A percentile compares a stretch with the other conserved stretches of the same genome.
Conservation (phyloP, 2,113 vertebrate species). For the Elephas maximus region DNA sequence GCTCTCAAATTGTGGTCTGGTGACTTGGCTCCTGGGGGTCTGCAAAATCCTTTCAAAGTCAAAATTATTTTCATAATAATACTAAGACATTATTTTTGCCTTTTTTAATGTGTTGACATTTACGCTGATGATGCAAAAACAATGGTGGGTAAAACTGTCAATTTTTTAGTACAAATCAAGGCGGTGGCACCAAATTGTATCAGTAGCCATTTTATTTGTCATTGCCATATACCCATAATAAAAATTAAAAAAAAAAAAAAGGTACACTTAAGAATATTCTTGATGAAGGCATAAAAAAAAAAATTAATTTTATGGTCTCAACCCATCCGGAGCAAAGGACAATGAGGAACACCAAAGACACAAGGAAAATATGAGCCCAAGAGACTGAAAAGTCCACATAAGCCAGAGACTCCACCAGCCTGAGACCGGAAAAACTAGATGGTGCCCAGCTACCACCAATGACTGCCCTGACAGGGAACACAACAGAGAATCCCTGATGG, state of each 20-base stretch:
- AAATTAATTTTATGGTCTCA: neutral
- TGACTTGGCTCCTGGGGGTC: conserved; percentile 21
- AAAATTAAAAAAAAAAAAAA: no score
- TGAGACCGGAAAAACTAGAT: no score
- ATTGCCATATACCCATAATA: neutral
- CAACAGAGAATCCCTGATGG: no score
- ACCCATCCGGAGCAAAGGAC: no score
- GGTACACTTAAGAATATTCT: neutral
- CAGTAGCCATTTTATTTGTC: neutral
- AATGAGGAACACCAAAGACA: no score
- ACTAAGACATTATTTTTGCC: neutral
- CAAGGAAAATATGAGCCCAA: no score
- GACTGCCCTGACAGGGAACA: no score
- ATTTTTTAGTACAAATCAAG: neutral
- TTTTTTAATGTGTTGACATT: neutral
- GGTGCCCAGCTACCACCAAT: no score
- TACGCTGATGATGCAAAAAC: neutral
- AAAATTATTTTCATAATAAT: conserved; percentile 18
- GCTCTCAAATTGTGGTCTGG: neutral
- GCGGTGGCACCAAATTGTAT: neutral
- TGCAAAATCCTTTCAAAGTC: neutral
- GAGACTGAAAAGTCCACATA: no score
- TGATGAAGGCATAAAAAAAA: no score
- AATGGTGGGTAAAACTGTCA: neutral
- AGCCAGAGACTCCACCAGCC: no score